Conservation (phyloP, 2,888 invertebrate species). For the Exephanes ischioxanthus region DNA sequence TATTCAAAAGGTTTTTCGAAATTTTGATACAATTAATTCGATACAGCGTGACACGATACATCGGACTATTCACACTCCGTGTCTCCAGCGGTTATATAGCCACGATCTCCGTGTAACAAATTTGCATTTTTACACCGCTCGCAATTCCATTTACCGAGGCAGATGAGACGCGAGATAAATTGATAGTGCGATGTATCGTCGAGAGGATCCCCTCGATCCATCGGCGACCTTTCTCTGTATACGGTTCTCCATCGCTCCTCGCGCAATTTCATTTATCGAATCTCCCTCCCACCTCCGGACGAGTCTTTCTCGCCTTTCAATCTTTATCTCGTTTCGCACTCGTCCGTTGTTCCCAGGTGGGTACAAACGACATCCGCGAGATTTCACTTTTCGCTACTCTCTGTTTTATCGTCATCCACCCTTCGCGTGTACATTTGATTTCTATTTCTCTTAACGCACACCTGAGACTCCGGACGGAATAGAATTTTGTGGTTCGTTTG, state of each 20-base stretch:
- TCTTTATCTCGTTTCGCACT: conserved; percentile 8
- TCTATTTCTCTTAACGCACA: conserved; percentile 2
- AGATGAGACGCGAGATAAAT: conserved; percentile 28
- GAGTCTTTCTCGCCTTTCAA: conserved; percentile 30
- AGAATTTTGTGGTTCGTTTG: conserved; percentile 41
- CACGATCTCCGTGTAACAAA: conserved; percentile 8
- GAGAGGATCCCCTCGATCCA: conserved; percentile 2
- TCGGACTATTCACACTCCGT: background rate
- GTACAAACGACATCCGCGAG: background rate
- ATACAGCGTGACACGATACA: background rate
- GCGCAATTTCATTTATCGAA: conserved; percentile 53
- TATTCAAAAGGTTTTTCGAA: background rate
- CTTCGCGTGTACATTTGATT: background rate
- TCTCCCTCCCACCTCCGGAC: conserved; percentile 7
- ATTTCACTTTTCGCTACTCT: conserved; percentile 28
- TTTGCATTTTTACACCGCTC: conserved; percentile 27
- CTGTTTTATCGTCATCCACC: conserved; percentile 1
- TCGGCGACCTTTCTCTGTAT: background rate
- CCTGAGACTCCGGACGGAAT: conserved; percentile 26
- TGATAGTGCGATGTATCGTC: background rate
- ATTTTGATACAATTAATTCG: background rate
- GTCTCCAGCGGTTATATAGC: background rate
- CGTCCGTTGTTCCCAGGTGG: conserved; percentile 36
- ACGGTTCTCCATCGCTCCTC: conserved; percentile 5
- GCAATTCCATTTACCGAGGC: conserved; percentile 32